Evolutionary conservation across 2,888 invertebrate species (phyloP), one percentile per base, ranked within the genome.

Genomic region (Drosophila quinaria): DNA sequence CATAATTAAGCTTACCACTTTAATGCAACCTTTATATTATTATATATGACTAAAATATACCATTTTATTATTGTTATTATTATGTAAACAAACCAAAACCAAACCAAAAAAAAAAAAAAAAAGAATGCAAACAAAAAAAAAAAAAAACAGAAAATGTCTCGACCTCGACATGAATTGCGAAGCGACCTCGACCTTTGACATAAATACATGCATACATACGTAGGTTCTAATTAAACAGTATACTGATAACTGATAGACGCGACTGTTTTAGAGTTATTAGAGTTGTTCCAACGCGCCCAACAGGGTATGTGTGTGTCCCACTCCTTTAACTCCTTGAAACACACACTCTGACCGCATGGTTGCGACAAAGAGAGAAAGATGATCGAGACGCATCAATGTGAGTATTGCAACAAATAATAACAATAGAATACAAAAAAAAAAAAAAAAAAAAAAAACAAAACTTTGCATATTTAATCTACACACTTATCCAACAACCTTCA

Each of bases 1-100:
- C 55, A 66, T 81, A 82, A 68, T 81, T 81, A 81, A 75, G 72
- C 68, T 71, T 71, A 60, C 8, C 51, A 58, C 51, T 46, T 68
- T 70, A 65, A 70, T 86, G 63, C 80, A 72, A 76, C 50, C 66
- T 69, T 74, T 74, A 82, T 87, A 87, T 82, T n/a, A n/a, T 87
- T 79, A 75, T 77, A 85, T 81, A 91, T 91, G 87, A 91, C 91
- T 91, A 89, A 91, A 91, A 88, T 91, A 90, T 91, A 91, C 84
- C 90, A 91, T 91, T 91, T 91, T 91, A 91, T 91, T 90, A 87
- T 90, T 91, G 79, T 90, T 91, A 80, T 90, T 91, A 81, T 86
- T 85, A 83, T 87, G 85, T 81, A 86, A 81, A 89, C 54, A 65
- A 69, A 52, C 13, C 66, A 59, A 70, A 50, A 75, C 70, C 76